Percentiles rank a stretch among this genome's conserved stretches.
Conservation (phyloP, 2,888 invertebrate species). For the Drosophila atripex region DNA sequence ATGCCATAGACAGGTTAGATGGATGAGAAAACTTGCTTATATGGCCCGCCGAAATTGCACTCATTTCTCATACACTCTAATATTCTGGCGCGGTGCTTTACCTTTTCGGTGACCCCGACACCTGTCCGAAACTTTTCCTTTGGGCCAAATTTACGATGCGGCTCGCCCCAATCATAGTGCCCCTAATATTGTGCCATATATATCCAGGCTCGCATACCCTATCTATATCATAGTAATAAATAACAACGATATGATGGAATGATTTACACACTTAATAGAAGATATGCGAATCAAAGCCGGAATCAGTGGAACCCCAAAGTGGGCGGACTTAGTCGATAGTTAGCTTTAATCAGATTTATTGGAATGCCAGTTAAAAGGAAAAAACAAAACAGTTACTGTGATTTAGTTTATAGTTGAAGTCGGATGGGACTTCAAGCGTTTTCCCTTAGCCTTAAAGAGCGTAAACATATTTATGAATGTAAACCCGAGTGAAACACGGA, state of each 20-base stretch:
- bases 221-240: constrained; percentile 17
- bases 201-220: background rate
- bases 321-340: constrained; percentile 17
- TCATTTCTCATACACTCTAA: constrained; percentile 32
- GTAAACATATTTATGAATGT: constrained; percentile 3
- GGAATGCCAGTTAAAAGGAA: constrained; percentile 21
- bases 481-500: background rate
- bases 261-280: constrained; percentile 15
- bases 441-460: constrained; percentile 33
- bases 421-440: constrained; percentile 28
- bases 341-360: constrained; percentile 36
- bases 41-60: constrained; percentile 43
- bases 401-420: constrained; percentile 49
- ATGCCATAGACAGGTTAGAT: constrained; percentile 48
- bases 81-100: constrained; percentile 40
- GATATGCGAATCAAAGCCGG: background rate
- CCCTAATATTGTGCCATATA: constrained; percentile 7
- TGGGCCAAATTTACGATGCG: constrained; percentile 31
- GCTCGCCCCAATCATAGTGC: constrained; percentile 1
- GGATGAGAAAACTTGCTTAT: constrained; percentile 51
- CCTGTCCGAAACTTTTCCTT: constrained; percentile 25
- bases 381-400: constrained; percentile 45
- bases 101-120: constrained; percentile 33
- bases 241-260: constrained; percentile 15
- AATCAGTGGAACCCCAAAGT: constrained; percentile 28